phyloP scores from a whole-genome alignment of 2,113 vertebrate species.

The Mionectes macconnelli region DNA sequence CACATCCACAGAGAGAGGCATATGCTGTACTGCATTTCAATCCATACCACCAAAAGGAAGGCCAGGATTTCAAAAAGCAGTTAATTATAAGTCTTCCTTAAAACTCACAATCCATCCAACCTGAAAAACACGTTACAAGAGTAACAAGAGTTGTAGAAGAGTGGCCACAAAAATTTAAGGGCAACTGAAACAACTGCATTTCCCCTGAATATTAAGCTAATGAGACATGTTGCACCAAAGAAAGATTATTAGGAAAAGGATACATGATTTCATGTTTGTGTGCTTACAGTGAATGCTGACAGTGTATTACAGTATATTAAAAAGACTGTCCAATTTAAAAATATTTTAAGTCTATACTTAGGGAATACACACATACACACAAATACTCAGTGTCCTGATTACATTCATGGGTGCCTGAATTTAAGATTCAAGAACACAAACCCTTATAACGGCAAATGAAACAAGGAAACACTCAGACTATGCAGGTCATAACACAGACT shows the following conservation, averaged over 20 bases:
- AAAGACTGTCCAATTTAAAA: not conserved
- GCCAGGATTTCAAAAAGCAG: not conserved
- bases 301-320: not conserved
- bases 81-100: slow-evolving; percentile 2
- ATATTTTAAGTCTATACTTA: not conserved
- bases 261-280: not conserved
- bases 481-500: not conserved
- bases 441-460: not conserved
- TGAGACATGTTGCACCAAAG: not conserved
- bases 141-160: not conserved
- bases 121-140: not conserved
- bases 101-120: not conserved
- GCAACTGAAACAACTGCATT: not conserved
- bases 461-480: not conserved
- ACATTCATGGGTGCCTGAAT: not conserved
- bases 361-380: not conserved
- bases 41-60: not conserved
- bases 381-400: not conserved
- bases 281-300: not conserved
- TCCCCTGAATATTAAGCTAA: not conserved
- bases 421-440: not conserved
- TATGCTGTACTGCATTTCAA: accelerated
- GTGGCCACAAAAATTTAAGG: not conserved
- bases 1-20: not conserved
- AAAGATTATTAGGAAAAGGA: not conserved